Evolutionary conservation across 2,888 invertebrate genomes (phyloP).

Genomic region (Lamellibrachia columna): DNA sequence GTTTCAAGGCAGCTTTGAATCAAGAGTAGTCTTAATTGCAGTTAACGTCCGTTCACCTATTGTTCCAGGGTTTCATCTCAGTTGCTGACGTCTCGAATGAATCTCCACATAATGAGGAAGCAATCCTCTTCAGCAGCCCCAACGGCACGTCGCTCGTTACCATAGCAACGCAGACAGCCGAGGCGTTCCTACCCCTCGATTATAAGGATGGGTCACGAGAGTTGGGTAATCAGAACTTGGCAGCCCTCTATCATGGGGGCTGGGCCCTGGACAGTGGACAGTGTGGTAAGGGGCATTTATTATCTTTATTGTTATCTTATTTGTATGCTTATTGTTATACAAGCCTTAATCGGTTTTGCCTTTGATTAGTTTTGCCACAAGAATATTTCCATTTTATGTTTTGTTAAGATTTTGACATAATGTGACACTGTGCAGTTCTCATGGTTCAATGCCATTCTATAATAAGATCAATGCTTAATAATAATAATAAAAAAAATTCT

Average conservation of each 20-base stretch:
- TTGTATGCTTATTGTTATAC: no score
- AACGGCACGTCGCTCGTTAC: constrained; percentile 43
- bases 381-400: no score
- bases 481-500: no score
- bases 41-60: not conserved
- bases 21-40: no score
- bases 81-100: constrained; percentile 37
- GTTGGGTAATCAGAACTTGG: constrained; percentile 51
- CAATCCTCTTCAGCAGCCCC: constrained; percentile 20
- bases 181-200: constrained; percentile 34
- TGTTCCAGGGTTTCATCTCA: constrained; percentile 31
- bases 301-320: not conserved
- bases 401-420: no score
- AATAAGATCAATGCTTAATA: no score
- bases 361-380: no score
- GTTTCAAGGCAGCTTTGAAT: no score
- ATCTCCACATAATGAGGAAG: constrained; percentile 22
- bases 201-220: not conserved
- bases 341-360: no score
- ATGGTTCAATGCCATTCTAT: no score
- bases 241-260: constrained; percentile 72
- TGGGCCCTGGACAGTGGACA: constrained; percentile 71
- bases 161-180: constrained; percentile 58
- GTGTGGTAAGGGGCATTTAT: constrained; percentile 23
- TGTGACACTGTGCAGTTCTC: no score